Base-by-base conservation (phyloP, 2,113 vertebrate species). In the Edolisoma coerulescens region DNA sequence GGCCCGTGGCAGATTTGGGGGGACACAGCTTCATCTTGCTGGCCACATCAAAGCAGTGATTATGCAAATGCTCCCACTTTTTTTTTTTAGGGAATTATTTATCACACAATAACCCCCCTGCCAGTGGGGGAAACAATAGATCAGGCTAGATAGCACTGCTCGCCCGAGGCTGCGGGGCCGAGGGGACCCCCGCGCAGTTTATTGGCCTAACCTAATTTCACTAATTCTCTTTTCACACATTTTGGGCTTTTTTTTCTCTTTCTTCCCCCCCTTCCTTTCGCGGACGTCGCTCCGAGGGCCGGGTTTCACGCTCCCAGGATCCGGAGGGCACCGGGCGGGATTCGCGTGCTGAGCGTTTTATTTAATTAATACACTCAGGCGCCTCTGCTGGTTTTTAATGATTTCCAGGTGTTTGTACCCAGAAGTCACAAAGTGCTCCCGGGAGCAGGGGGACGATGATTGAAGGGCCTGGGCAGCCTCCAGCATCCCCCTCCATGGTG, bases 161-260 rank as follows among this genome's bases (percentile, higher is more conserved):
- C 61, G 97, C 97, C 97, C 16, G 91, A 96, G 97, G 97, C 97
- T 97, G 93, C 3, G 15, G 56, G 54, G 42, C 65, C 6, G 28
- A n/a, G 86, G 13, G 39, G 85, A 92, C 89, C 82, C 94, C 96
- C 32, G 83, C 84, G 64, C 67, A 70, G 97, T 98, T 98, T 98
- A 98, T 98, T 96, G 96, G 97, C 92, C 97, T 98, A 98, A 98
- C 97, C 98, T 98, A 98, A 98, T 98, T 98, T 98, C 97, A 98
- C 97, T 98, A 98, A 98, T 98, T 98, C 97, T 97, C 96, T 97
- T 98, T 98, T 98, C 98, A 98, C 98, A 98, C 97, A 20, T 98
- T 96, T 96, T 61, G 79, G 30, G 24, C 5, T 83, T 28, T 64
- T 86, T 61, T 74, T 74, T 18, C 16, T 42, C 27, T 44, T 8